Percentiles rank a stretch among this genome's conserved stretches.
These are phyloP conservation scores for Papilio helenus DNA, from an alignment of 1,140 invertebrate species.

Conservation along the genomic window DNA sequence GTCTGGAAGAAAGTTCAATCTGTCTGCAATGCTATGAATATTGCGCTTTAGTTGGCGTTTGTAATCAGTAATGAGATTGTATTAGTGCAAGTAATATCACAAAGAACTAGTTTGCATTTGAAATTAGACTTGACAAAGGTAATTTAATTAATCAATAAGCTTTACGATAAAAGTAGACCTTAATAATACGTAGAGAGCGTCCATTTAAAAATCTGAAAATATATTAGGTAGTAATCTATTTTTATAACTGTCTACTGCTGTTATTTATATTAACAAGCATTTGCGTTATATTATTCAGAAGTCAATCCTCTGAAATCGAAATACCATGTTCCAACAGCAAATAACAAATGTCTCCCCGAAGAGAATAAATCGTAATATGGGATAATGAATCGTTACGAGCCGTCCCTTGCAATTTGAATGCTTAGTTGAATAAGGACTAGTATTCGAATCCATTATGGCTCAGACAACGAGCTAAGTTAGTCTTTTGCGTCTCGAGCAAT, in stretches of 20 bases:
- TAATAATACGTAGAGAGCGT: too few relatives aligned
- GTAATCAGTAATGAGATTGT: slow-evolving; percentile 15
- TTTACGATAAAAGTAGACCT: too few relatives aligned
- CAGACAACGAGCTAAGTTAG: not conserved
- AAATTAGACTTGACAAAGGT: not conserved
- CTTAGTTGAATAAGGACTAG: slow-evolving; percentile 23
- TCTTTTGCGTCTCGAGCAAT: not conserved
- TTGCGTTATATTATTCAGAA: not conserved
- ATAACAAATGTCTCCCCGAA: slow-evolving; percentile 21
- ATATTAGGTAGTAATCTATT: not conserved
- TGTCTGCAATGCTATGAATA: slow-evolving; percentile 27
- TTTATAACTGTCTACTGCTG: not conserved
- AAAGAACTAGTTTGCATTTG: not conserved
- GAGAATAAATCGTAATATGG: slow-evolving; percentile 26
- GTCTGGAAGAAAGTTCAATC: slow-evolving; percentile 36
- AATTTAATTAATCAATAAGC: not conserved
- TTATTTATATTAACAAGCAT: not conserved
- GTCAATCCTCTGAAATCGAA: not conserved
- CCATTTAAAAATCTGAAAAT: too few relatives aligned
- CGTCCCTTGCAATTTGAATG: slow-evolving; percentile 25
- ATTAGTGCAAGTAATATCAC: not conserved
- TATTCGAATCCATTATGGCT: slow-evolving; percentile 7
- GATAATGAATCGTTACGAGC: slow-evolving; percentile 23
- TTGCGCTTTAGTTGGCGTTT: slow-evolving; percentile 27
- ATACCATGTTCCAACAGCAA: not conserved